Evolutionary conservation across 2,888 invertebrate genomes (phyloP).

Genomic region (Thalpophila matura): DNA sequence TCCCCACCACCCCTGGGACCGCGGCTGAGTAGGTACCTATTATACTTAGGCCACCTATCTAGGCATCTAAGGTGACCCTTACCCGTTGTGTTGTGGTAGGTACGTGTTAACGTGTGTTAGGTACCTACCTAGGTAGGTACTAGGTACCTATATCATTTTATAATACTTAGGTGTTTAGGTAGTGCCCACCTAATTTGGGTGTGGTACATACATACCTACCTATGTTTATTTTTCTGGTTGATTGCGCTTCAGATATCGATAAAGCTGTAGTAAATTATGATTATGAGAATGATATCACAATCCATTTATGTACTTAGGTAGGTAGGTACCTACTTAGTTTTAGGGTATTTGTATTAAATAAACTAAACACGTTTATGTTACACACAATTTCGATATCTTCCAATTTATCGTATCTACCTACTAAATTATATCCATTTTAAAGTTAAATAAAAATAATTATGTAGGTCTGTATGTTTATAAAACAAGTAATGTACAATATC

Average conservation of each 20-base stretch:
- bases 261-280: constrained; percentile 5
- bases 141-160: constrained; percentile 1
- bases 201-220: background rate
- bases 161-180: background rate
- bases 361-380: constrained; percentile 4
- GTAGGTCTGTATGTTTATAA: too few species aligned
- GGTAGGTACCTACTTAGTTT: too few species aligned
- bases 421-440: too few species aligned
- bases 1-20: too few species aligned
- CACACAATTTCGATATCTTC: constrained; percentile 11
- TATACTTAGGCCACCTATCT: background rate
- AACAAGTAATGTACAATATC: too few species aligned
- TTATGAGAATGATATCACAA: background rate
- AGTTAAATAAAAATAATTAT: too few species aligned
- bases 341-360: too few species aligned
- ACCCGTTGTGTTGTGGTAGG: background rate
- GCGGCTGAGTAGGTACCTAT: background rate
- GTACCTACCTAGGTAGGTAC: too few species aligned
- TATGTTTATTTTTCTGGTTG: constrained; percentile 2
- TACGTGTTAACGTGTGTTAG: too few species aligned
- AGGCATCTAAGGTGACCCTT: constrained; percentile 3
- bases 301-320: background rate
- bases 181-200: background rate
- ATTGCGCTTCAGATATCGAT: constrained; percentile 3
- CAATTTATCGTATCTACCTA: constrained; percentile 2